Evolutionary conservation across 1,140 invertebrate species (phyloP), one percentile per base, ranked within the genome.

Genomic region (Heliconius himera): DNA sequence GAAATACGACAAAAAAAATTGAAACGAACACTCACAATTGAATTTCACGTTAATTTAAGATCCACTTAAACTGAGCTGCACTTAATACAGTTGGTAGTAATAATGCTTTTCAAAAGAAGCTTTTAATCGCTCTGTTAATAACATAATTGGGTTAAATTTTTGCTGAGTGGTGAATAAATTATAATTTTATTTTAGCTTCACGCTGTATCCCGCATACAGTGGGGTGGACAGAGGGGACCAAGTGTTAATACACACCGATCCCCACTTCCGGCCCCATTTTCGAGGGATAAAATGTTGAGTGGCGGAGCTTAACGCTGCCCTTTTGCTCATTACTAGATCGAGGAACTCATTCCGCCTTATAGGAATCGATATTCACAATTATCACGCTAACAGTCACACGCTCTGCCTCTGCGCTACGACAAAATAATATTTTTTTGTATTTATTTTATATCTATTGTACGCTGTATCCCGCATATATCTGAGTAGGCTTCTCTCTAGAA

Each of bases 21-120:
- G 60, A 66, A 66, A 66, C 22, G 60, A 66, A 66, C 26, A 66
- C 22, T 66, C 26, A 18, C 22, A 66, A 66, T 66, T 29, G 60
- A 66, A 66, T 66, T 66, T 66, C 22, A 66, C 60, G 60, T 66
- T 66, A 66, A 66, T 66, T 66, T 66, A 66, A 66, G 60, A 66
- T 29, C 60, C 60, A 66, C 60, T 66, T 66, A 66, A 66, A 66
- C 11, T 6, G 60, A 29, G n/a, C 56, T 60, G 56, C 26, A 66
- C 22, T 66, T 66, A 66, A 66, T 66, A 66, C 60, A 26, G 20
- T 22, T 22, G n/a, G 26, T 66, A 66, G 60, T 16, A 66, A 66
- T 66, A 66, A 66, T 66, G 60, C 60, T 66, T 66, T 66, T 26
- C 60, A 66, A 66, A 66, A 66, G 60, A 66, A 66, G 60, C 26